Evolutionary conservation across 2,888 invertebrate species (phyloP), one percentile per base, ranked within the genome.

Genomic region (Monoplex corrugatus): DNA sequence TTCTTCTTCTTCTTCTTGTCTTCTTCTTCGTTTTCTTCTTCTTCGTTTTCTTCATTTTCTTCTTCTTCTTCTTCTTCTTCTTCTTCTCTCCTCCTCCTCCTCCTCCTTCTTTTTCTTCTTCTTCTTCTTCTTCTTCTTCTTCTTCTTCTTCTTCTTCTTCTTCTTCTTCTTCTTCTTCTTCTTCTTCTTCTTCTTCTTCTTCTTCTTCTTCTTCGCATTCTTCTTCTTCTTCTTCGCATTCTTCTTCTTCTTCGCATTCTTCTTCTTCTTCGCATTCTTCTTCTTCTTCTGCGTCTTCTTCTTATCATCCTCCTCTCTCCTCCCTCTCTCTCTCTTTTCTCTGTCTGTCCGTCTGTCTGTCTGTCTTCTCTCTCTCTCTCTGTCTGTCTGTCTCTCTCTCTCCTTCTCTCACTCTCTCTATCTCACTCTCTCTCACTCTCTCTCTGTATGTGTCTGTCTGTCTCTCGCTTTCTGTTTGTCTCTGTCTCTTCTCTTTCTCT

Each of bases 111-210:
- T 45, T 85, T 45, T 85, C 85, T 85, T n/a, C 44, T 44, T 84
- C 84, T 84, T 13, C 44, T 13, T 84, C 84, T 84, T 44, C 44
- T 28, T 84, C 50, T 84, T 44, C 44, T n/a, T 84, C 84, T 84
- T 2, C 57, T 38, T 86, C 86, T 86, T 57, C 57, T 57, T 86
- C 86, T 86, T 57, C 57, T 57, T 86, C 86, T 86, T 57, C 57
- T 38, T 57, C 57, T 57, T 38, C 32, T 38, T 57, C 57, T 86
- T 38, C 57, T 57, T 86, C 35, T 86, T 57, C 32, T 35, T 86
- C 68, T 57, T 2, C n/a, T n/a, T 68, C 16, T 68, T n/a, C n/a
- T n/a, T 68, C 16, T 68, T n/a, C n/a, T 19, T 50, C 50, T 50
- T 19, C 19, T 19, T 50, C 50, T 50, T 19, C 19, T 3, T n/a